A percentile compares a stretch with the other conserved stretches of the same genome.
Conservation (phyloP, 2,113 vertebrate species). For the Lampris incognitus region DNA sequence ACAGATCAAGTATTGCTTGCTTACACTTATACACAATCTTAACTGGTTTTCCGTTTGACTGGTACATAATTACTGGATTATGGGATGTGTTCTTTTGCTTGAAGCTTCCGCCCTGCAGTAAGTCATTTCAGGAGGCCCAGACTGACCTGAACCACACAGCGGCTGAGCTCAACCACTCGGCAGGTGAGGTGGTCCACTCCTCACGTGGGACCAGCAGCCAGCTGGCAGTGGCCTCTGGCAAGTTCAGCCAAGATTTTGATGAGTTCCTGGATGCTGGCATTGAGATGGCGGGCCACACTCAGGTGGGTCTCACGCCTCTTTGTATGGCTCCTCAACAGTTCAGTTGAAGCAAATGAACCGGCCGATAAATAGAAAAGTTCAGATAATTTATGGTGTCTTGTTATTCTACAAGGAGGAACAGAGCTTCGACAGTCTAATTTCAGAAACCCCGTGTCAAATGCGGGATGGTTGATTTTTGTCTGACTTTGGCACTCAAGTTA, state of each 20-base stretch:
- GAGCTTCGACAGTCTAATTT: neutral
- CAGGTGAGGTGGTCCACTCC: slow-evolving; percentile 97
- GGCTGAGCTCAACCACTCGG: slow-evolving; percentile 96
- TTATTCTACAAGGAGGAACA: slow-evolving; percentile 6
- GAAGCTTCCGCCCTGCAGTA: slow-evolving; percentile 93
- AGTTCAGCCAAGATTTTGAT: slow-evolving; percentile 98
- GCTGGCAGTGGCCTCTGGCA: slow-evolving; percentile 94
- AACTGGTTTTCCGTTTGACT: slow-evolving; percentile 22
- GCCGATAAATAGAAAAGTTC: neutral
- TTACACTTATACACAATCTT: neutral
- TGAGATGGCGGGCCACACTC: slow-evolving; percentile 99
- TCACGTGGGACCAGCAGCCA: slow-evolving; percentile 93
- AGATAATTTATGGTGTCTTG: neutral
- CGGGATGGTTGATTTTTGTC: slow-evolving; percentile 1
- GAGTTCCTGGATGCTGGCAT: slow-evolving; percentile 98
- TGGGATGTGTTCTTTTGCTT: slow-evolving; percentile 27
- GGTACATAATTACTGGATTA: slow-evolving; percentile 3
- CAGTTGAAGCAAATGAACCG: slow-evolving; percentile 2
- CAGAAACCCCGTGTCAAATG: slow-evolving; percentile 2
- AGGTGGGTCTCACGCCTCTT: slow-evolving; percentile 79
- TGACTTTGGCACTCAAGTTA: slow-evolving; percentile 44
- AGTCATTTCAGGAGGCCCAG: slow-evolving; percentile 98
- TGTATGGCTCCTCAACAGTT: slow-evolving; percentile 5
- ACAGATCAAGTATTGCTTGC: neutral
- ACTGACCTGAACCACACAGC: slow-evolving; percentile 97